Evolutionary conservation across 2,797 vertebrate genomes (phyloP), one percentile per base, ranked within the genome.

Genomic region (Sandelia bainsii): DNA sequence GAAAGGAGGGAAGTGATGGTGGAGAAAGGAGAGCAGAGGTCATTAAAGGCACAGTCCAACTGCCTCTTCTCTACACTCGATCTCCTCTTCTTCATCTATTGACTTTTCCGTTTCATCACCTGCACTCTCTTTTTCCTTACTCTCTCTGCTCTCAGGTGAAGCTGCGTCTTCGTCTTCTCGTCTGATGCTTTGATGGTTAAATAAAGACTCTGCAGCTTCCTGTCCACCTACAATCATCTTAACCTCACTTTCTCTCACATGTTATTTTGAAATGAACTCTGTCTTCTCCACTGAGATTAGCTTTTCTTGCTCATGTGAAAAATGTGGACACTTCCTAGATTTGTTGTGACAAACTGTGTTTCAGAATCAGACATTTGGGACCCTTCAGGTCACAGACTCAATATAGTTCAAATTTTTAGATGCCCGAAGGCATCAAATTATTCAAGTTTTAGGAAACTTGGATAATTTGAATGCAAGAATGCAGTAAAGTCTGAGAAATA

Each of bases 81-180:
- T 25, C 59, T 32, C 54, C 25, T 63, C 25, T 1, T 59, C 59
- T 1, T 59, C 59, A 19, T n/a, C 66, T 65, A 53, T 37, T 58
- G 69, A 70, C 69, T 51, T 29, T 23, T 49, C 8, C 12, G 37
- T 39, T 69, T 34, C 32, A 34, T 8, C 22, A n/a, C 11, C 34
- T 61, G 14, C 1, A 1, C 63, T 69, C n/a, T 67, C 9, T 5
- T 19, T 42, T 44, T 54, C 16, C 3, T 53, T 16, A 19, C 32
- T 16, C 1, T 14, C 4, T 70, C 25, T 74, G 32, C 54, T 51
- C 42, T 60, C 49, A 5, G 13, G 46, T 52, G 27, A 16, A 20
- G 32, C 68, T 59, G 40, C 19, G 44, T 45, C 70, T 45, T 69
- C 73, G 44, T 62, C 22, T 74, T 57, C 62, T 37, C 22, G 1